Conservation (phyloP, 1,140 invertebrate species). For the Elymnias hypermnestra region DNA sequence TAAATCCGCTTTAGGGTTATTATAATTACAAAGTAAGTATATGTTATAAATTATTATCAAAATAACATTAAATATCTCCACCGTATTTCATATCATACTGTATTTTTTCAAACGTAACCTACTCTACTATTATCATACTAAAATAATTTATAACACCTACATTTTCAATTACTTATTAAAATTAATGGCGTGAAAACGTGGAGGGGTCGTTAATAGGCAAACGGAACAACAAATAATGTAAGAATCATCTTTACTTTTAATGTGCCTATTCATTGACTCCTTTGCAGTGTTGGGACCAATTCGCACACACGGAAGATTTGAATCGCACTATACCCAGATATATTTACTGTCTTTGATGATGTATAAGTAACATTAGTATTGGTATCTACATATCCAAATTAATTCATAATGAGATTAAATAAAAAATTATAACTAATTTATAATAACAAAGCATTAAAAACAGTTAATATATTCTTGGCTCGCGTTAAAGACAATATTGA, state of each 20-base stretch:
- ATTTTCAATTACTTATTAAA: too few relatives aligned
- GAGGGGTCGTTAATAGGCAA: conserved; percentile 3
- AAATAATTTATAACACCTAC: conserved; percentile 1
- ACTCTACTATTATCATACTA: background rate
- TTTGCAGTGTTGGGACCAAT: conserved; percentile 29
- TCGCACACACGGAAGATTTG: conserved; percentile 8
- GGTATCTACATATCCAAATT: background rate
- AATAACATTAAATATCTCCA: background rate
- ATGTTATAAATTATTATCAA: background rate
- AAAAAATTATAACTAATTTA: background rate
- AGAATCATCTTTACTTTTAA: background rate
- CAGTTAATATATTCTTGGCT: conserved; percentile 21
- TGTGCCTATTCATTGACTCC: conserved; percentile 7
- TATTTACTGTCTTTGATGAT: conserved; percentile 18
- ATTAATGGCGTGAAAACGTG: conserved; percentile 16
- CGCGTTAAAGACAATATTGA: conserved; percentile 21
- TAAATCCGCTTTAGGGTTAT: too few relatives aligned
- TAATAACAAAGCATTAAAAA: background rate
- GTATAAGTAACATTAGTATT: background rate
- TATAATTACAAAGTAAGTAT: background rate
- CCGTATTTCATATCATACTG: background rate
- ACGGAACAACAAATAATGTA: background rate
- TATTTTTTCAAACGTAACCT: background rate
- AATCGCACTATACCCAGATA: conserved; percentile 11
- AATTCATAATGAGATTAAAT: conserved; percentile 1